Evolutionary conservation across 2,888 invertebrate genomes (phyloP), one percentile per base, ranked within the genome.

Genomic region (Phanerotoma sp.): DNA sequence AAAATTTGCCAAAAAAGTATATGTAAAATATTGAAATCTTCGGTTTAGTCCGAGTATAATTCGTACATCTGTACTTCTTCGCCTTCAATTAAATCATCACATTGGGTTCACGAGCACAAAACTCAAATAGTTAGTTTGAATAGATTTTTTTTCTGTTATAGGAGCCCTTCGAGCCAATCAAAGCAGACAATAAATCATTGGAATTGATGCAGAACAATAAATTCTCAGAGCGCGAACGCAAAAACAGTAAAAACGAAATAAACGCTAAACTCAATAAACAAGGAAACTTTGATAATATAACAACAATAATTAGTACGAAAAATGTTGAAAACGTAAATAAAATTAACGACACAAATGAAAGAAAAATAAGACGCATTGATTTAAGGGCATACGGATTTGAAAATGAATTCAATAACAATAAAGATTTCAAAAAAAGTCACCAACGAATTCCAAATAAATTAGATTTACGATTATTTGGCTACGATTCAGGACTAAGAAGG

Each of bases 371-470:
- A 16, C 65, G 69, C 15, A 70, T 75, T 30, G 70, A 75, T 25
- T 51, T 74, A 16, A 70, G 70, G 22, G 68, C 74, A 7, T 75
- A 74, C 41, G 73, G 73, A 1, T 75, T 75, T 46, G 68, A 68
- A 30, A 71, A 71, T 47, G 69, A 71, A 42, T 66, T 72, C 37
- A 60, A 55, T 3, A 62, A 51, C 6, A 60, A 53, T 7, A 45
- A 57, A 4, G 50, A 28, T 11, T 35, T 20, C 4, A 53, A 50
- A 4, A 63, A 56, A 15, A 52, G 59, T 13, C 57, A 65, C 1
- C 65, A 66, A 22, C 66, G 70, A 28, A 58, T 69, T 2, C 66
- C 73, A 1, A 74, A 74, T 33, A 74, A 71, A 49, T 51, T 74
- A 18, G 71, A 74, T 40, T 42, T 75, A 15, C 66, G 65, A 32